Evolutionary conservation across 1,140 invertebrate genomes (phyloP).

Genomic region (Drosophila leontia): DNA sequence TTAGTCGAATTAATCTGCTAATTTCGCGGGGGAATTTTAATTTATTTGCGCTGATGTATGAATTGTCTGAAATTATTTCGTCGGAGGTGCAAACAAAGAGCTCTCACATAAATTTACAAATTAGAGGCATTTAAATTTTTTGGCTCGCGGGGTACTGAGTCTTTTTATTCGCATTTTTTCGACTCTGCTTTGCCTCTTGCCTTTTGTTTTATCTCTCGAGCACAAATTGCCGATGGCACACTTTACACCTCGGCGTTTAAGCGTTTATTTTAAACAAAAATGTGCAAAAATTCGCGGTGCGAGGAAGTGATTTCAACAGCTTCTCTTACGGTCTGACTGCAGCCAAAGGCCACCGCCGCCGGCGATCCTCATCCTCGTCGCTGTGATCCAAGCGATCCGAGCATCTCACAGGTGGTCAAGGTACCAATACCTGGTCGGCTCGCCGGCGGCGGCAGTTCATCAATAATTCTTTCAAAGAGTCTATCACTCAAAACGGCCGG

Average conservation of each 20-base stretch:
- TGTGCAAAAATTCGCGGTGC: slow-evolving; percentile 55
- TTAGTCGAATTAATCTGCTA: slow-evolving; percentile 63
- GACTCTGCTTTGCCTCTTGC: slow-evolving; percentile 5
- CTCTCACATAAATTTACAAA: slow-evolving; percentile 71
- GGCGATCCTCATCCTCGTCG: background rate
- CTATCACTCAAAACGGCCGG: slow-evolving; percentile 46
- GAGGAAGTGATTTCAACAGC: slow-evolving; percentile 74
- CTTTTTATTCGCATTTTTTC: slow-evolving; percentile 30
- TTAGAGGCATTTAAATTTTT: slow-evolving; percentile 65
- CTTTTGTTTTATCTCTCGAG: slow-evolving; percentile 45
- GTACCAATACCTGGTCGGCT: slow-evolving; percentile 13
- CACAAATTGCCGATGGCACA: slow-evolving; percentile 72
- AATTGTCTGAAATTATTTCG: slow-evolving; percentile 40
- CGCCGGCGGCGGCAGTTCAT: slow-evolving; percentile 39
- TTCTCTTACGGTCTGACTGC: slow-evolving; percentile 26
- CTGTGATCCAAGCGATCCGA: background rate
- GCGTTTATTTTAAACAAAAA: slow-evolving; percentile 63
- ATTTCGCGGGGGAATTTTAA: slow-evolving; percentile 68
- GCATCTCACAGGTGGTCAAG: slow-evolving; percentile 55
- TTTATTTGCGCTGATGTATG: slow-evolving; percentile 61
- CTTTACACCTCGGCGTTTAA: slow-evolving; percentile 66
- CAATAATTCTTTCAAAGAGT: slow-evolving; percentile 54
- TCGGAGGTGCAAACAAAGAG: slow-evolving; percentile 55
- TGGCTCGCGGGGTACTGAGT: slow-evolving; percentile 31
- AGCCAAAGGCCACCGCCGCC: slow-evolving; percentile 48